phyloP scores from a whole-genome alignment of 2,113 vertebrate genomes.

The Callopanchax toddi region DNA sequence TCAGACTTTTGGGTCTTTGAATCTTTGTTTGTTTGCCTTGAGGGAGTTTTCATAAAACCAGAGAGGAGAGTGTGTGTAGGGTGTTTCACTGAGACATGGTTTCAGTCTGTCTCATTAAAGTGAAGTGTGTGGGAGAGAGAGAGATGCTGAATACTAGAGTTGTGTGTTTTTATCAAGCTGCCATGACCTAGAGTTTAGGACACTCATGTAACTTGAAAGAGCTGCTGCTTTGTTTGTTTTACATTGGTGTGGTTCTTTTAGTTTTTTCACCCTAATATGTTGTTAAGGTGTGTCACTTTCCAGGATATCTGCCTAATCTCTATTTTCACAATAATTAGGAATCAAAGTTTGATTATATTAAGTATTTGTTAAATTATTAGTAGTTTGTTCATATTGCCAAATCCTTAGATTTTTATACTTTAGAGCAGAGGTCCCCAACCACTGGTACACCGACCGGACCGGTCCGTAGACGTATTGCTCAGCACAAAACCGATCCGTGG shows the following conservation, averaged over 20 bases:
- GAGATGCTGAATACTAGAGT: neutral
- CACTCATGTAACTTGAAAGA: neutral
- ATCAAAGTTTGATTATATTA: neutral
- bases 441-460: too few relatives aligned
- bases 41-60: slow-evolving; percentile 30
- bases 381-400: too few relatives aligned
- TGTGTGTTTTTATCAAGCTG: neutral
- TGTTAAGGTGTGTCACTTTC: neutral
- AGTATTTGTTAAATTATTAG: too few relatives aligned
- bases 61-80: slow-evolving; percentile 23
- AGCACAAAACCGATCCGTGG: too few relatives aligned
- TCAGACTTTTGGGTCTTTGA: neutral
- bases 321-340: slow-evolving; percentile 1
- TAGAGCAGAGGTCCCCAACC: too few relatives aligned
- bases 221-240: neutral
- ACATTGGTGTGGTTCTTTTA: too few relatives aligned
- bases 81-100: slow-evolving; percentile 44
- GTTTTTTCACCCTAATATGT: neutral
- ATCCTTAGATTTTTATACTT: too few relatives aligned
- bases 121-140: slow-evolving; percentile 51
- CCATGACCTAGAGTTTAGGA: neutral
- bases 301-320: neutral
- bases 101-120: slow-evolving; percentile 47
- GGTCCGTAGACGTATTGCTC: too few relatives aligned
- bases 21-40: slow-evolving; percentile 1